Percentiles rank a stretch among this genome's conserved stretches.
phyloP scores from a whole-genome alignment of 2,797 vertebrate genomes.

The Chaenodraco wilsoni region DNA sequence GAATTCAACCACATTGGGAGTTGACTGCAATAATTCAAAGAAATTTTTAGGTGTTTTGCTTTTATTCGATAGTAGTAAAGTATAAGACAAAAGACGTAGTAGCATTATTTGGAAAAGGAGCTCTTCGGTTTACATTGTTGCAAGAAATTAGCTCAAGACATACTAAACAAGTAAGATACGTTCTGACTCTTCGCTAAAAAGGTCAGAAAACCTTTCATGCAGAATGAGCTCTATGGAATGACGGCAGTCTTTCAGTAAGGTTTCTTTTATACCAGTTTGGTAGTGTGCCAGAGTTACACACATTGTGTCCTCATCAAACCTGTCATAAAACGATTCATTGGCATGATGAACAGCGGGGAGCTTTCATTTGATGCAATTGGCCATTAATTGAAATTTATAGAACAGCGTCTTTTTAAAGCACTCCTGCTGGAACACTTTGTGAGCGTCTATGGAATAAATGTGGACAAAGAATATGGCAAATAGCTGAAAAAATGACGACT shows the following conservation, averaged over 20 bases:
- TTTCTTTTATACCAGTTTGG: constrained; percentile 2
- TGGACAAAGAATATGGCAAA: not conserved
- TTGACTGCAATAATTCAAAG: not conserved
- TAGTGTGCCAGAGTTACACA: constrained; percentile 7
- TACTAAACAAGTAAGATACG: not conserved
- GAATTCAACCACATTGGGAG: not conserved
- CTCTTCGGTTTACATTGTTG: too few species aligned
- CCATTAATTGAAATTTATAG: constrained; percentile 23
- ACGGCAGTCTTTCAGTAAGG: not conserved
- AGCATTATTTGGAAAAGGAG: not conserved
- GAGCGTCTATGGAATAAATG: constrained; percentile 8
- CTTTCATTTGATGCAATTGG: constrained; percentile 21
- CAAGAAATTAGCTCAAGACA: not conserved
- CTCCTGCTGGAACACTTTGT: constrained; percentile 26
- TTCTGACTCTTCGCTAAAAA: not conserved
- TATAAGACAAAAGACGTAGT: too few species aligned
- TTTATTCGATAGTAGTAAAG: not conserved
- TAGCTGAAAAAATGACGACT: not conserved
- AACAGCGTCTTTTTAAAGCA: constrained; percentile 22
- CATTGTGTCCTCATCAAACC: constrained; percentile 8
- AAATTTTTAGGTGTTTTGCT: not conserved
- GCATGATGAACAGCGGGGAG: constrained; percentile 7
- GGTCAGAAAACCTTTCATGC: not conserved
- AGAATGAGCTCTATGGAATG: not conserved
- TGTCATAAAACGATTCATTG: constrained; percentile 13